These are phyloP conservation scores for Lethenteron camtschaticum DNA, from an alignment of 2,113 vertebrate species.

Conservation along the genomic window DNA sequence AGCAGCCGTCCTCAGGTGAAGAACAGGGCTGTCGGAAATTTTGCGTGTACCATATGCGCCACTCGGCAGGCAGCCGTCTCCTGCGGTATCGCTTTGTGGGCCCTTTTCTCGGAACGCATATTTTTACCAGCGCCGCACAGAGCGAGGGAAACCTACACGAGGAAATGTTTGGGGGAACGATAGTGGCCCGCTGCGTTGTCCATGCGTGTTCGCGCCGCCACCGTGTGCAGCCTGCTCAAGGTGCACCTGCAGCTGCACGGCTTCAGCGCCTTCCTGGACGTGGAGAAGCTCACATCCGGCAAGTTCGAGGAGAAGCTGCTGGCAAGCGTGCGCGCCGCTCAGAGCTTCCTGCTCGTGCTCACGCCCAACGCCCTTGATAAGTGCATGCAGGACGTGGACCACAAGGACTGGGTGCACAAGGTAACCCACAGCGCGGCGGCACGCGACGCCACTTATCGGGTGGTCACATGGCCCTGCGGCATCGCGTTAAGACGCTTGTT, in stretches of 20 bases:
- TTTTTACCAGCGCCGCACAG: too few relatives aligned
- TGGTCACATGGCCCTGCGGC: too few relatives aligned
- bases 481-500: too few relatives aligned
- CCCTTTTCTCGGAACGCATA: too few relatives aligned
- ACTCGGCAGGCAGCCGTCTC: too few relatives aligned
- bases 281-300: slow-evolving; percentile 85
- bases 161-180: too few relatives aligned
- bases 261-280: slow-evolving; percentile 86
- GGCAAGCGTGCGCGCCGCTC: slow-evolving; percentile 55
- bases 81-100: too few relatives aligned
- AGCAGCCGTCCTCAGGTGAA: too few relatives aligned
- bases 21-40: too few relatives aligned
- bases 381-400: slow-evolving; percentile 56
- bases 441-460: too few relatives aligned
- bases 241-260: slow-evolving; percentile 80
- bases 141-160: too few relatives aligned
- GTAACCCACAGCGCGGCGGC: slow-evolving; percentile 17
- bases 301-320: slow-evolving; percentile 81
- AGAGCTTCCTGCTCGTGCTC: slow-evolving; percentile 75
- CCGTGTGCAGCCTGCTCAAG: slow-evolving; percentile 49
- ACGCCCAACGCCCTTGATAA: slow-evolving; percentile 58
- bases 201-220: not conserved
- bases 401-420: slow-evolving; percentile 98
- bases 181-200: not conserved
- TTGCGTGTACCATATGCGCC: too few relatives aligned